Conservation (phyloP, 2,113 vertebrate genomes). For the Daboia siamensis region DNA sequence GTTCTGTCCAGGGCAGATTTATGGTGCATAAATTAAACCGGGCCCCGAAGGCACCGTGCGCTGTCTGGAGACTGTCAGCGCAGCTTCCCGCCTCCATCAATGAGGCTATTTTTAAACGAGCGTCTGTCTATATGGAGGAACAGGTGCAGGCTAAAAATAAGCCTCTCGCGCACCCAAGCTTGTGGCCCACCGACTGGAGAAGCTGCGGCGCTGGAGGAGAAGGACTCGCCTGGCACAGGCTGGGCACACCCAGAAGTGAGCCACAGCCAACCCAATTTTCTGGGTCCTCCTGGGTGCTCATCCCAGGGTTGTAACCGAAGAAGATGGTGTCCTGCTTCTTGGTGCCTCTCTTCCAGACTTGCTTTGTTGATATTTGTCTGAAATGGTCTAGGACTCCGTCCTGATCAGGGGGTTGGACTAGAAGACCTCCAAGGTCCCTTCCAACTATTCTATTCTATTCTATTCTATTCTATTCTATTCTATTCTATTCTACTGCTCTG, state of each 20-base stretch:
- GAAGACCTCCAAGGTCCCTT: too few species aligned
- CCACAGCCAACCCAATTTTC: neutral
- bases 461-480: too few species aligned
- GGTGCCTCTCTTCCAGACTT: neutral
- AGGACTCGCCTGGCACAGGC: neutral
- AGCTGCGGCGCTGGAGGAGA: neutral
- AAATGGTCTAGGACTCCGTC: neutral
- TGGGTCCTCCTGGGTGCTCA: neutral
- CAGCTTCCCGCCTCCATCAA: neutral
- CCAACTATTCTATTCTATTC: too few species aligned
- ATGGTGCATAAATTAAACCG: neutral
- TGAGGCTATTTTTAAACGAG: neutral
- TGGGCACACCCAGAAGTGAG: neutral
- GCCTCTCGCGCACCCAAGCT: neutral
- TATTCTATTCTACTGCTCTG: too few species aligned
- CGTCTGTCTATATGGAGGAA: neutral
- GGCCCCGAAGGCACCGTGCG: neutral
- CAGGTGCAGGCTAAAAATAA: slow-evolving; percentile 14
- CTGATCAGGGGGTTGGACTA: neutral
- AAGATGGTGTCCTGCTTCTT: neutral
- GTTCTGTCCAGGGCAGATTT: neutral
- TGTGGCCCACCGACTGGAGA: neutral
- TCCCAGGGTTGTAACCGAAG: neutral
- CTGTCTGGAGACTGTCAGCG: neutral
- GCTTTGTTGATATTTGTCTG: neutral